phyloP scores from a whole-genome alignment of 92 coral and sea anemone species.

The Heteractis magnifica region DNA sequence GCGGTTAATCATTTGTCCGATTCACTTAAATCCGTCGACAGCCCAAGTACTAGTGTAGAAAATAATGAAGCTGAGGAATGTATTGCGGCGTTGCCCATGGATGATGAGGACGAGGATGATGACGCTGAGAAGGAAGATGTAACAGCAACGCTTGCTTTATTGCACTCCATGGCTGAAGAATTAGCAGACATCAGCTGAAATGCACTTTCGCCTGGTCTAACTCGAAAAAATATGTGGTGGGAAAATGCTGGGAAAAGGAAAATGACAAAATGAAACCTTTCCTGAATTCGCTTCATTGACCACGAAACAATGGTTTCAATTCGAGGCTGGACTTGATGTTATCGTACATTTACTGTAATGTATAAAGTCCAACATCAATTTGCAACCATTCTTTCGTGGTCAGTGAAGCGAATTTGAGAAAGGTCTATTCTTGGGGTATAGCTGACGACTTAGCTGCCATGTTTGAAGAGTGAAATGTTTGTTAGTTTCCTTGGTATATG shows the following conservation, averaged over 20 bases:
- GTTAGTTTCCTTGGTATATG: no score
- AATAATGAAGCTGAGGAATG: not conserved
- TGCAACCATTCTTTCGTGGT: no score
- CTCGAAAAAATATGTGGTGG: not conserved
- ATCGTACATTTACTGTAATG: no score
- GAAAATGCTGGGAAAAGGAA: no score
- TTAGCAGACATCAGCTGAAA: constrained; percentile 44
- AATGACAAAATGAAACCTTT: no score
- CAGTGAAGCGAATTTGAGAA: no score
- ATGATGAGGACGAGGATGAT: constrained; percentile 26
- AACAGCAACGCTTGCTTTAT: constrained; percentile 67
- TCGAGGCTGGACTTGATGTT: no score
- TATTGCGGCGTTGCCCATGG: constrained; percentile 7
- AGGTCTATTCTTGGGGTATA: no score
- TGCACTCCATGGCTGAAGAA: constrained; percentile 73
- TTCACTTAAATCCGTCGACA: constrained; percentile 10
- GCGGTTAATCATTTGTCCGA: not conserved
- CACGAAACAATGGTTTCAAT: no score
- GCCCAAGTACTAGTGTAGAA: constrained; percentile 32
- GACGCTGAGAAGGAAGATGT: constrained; percentile 68
- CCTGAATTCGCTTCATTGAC: no score
- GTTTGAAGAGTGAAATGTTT: not conserved
- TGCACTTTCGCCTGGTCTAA: not conserved
- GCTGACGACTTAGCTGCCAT: not conserved
- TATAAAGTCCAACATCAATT: no score